These are phyloP conservation scores for Dolichallabes microphthalmus DNA, from an alignment of 2,113 vertebrate genomes.

Conservation along the genomic window DNA sequence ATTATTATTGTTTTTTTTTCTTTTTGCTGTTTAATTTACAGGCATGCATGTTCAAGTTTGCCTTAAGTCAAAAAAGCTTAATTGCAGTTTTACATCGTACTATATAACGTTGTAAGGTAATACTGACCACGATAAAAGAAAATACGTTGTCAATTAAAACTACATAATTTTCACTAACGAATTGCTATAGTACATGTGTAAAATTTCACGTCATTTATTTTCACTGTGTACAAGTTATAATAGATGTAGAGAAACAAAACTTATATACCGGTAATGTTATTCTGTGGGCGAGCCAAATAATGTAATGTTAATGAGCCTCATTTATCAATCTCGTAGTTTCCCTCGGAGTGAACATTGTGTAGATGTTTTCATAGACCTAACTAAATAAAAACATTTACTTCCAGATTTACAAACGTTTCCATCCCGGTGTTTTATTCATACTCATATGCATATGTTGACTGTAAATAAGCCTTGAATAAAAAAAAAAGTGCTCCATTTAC, in stretches of 20 bases:
- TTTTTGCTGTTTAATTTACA: conserved; percentile 5
- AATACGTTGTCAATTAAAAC: not conserved
- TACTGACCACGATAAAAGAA: not conserved
- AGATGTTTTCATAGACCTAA: not conserved
- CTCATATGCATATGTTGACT: not conserved
- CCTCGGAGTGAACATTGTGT: not conserved
- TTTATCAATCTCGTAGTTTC: not conserved
- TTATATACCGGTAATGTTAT: not conserved
- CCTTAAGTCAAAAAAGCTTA: conserved; percentile 3
- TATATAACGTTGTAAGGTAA: not conserved
- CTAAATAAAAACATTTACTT: not conserved
- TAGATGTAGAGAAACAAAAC: not conserved
- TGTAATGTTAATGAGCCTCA: not conserved
- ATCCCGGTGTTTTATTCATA: not conserved
- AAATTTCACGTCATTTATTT: too few relatives aligned
- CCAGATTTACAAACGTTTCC: not conserved
- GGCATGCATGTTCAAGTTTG: not conserved
- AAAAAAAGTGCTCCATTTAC: not conserved
- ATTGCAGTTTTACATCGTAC: conserved; percentile 6
- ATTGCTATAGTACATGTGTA: not conserved
- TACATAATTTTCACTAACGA: not conserved
- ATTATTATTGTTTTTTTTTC: too few relatives aligned
- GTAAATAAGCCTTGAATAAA: not conserved
- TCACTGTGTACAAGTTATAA: too few relatives aligned
- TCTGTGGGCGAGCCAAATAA: not conserved